Percentiles rank a stretch among this genome's conserved stretches.
These are phyloP conservation scores for Linnaemya vulpina DNA, from an alignment of 2,888 invertebrate genomes.

Conservation along the genomic window DNA sequence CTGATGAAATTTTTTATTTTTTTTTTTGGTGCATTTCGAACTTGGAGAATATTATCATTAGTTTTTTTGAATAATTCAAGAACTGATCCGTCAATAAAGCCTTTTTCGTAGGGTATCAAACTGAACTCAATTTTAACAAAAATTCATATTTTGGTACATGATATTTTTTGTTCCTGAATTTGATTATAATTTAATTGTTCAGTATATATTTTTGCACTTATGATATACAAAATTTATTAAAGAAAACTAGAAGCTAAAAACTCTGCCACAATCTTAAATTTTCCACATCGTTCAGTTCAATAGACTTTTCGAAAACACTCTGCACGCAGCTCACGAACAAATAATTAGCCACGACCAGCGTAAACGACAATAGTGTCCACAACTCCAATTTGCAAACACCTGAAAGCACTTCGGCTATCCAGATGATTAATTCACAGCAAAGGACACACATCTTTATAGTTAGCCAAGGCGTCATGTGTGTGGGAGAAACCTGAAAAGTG, in stretches of 20 bases:
- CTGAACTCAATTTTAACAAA: too few relatives aligned
- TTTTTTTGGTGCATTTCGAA: too few relatives aligned
- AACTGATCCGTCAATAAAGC: too few relatives aligned
- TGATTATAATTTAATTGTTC: not conserved
- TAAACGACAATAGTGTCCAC: constrained; percentile 71
- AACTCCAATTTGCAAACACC: constrained; percentile 73
- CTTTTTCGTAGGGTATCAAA: too few relatives aligned
- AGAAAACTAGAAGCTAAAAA: constrained; percentile 26
- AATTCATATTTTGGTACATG: too few relatives aligned
- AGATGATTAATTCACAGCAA: constrained; percentile 75
- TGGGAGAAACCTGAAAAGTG: constrained; percentile 76
- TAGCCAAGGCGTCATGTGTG: constrained; percentile 76
- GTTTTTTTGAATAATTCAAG: too few relatives aligned
- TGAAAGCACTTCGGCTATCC: constrained; percentile 74
- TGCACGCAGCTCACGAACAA: constrained; percentile 75
- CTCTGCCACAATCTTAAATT: constrained; percentile 73
- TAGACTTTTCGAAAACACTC: constrained; percentile 74
- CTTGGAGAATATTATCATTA: too few relatives aligned
- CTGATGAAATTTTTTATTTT: too few relatives aligned
- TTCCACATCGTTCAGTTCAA: constrained; percentile 73
- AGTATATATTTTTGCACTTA: constrained; percentile 38
- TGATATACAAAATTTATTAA: constrained; percentile 3
- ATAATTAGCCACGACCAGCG: constrained; percentile 68
- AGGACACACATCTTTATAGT: constrained; percentile 74
- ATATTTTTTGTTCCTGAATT: too few relatives aligned